phyloP scores from a whole-genome alignment of 2,888 invertebrate genomes.

The Tinea semifulvella region DNA sequence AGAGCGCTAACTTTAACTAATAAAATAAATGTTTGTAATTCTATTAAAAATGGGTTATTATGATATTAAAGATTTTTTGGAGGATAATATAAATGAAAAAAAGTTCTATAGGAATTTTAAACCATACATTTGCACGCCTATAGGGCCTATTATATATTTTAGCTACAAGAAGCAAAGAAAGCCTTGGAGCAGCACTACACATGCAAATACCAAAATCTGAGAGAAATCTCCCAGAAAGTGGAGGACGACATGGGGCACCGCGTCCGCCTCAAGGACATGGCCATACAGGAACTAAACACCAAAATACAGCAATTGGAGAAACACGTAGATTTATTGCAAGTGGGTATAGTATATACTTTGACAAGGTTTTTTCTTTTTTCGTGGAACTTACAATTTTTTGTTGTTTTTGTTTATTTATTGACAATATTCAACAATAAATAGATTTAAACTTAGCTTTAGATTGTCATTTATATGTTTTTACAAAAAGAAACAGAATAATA shows the following conservation, averaged over 20 bases:
- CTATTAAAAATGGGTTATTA: too few relatives aligned
- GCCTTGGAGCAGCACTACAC: slow-evolving; percentile 68
- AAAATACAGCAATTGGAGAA: slow-evolving; percentile 44
- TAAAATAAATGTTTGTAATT: too few relatives aligned
- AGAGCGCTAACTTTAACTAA: too few relatives aligned
- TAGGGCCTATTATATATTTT: slow-evolving; percentile 7
- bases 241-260: slow-evolving; percentile 67
- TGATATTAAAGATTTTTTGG: too few relatives aligned
- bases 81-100: too few relatives aligned
- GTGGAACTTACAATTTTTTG: too few relatives aligned
- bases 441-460: not conserved
- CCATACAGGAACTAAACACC: slow-evolving; percentile 47
- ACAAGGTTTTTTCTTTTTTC: too few relatives aligned
- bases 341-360: too few relatives aligned
- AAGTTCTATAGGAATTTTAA: too few relatives aligned
- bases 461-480: not conserved
- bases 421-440: too few relatives aligned
- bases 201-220: slow-evolving; percentile 63
- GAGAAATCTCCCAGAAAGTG: slow-evolving; percentile 66
- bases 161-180: slow-evolving; percentile 64
- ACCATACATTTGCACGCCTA: too few relatives aligned
- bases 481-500: not conserved
- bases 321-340: slow-evolving; percentile 44
- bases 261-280: slow-evolving; percentile 53
- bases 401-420: too few relatives aligned